Base-by-base conservation (phyloP, 2,113 vertebrate genomes). In the Tyrannus savana region DNA sequence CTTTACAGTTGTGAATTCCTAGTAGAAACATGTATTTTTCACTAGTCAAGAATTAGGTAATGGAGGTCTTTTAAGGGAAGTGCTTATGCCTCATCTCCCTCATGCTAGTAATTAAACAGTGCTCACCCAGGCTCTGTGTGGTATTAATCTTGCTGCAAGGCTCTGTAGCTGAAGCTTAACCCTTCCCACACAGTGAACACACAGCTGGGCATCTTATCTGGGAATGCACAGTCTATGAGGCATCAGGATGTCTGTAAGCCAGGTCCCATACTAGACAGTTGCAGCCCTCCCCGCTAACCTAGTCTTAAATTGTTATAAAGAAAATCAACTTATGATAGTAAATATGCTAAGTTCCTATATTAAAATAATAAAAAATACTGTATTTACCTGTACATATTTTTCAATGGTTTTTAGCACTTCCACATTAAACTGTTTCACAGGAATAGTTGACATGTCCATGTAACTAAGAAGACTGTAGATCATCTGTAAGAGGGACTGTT, bases 331-430 rank as follows among this genome's bases (percentile, higher is more conserved):
- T 58, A n/a, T 0, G 3, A 33, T 3, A 71, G 30, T 18, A 80
- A 80, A 69, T 33, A 81, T 55, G 13, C 27, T 55, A 71, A 74
- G 19, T 72, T 80, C 28, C 74, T 58, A 5, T 8, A 47, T 28
- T 37, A 78, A 88, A 60, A 77, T 17, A 50, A 68, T 66, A 53
- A 58, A 53, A 17, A 12, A 84, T 56, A 52, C 2, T 16, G 14
- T 56, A 95, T 97, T 98, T 92, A 99, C 99, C 97, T 99, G 99
- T 25, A 99, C 98, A 7, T 99, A 99, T 98, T 99, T 99, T 97
- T 99, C 99, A 82, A 99, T 99, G 78, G 98, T 99, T 96, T 99
- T 99, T 67, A 99, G 98, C 87, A 99, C 99, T 96, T 99, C 99
- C 92, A 98, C 89, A 6, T 99, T 99, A 92, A 99, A 99, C 80